Conservation (phyloP, 2,888 invertebrate species). For the Pterobdella sp. region DNA sequence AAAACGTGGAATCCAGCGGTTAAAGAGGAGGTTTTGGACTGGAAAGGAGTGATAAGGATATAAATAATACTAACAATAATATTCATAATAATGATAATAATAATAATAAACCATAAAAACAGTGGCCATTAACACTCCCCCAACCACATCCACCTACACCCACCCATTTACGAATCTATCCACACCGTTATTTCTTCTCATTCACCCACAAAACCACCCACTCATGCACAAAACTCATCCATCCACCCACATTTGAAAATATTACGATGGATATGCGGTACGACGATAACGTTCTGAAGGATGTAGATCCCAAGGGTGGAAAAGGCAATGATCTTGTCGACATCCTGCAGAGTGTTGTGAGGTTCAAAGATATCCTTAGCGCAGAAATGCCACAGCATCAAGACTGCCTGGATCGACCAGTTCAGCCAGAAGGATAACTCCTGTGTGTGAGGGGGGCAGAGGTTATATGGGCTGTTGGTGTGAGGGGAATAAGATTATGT, state of each 20-base stretch:
- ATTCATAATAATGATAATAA: too few relatives aligned
- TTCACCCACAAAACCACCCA: conserved; percentile 18
- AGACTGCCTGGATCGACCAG: background rate
- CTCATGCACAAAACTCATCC: conserved; percentile 10
- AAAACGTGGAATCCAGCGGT: too few relatives aligned
- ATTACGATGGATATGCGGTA: background rate
- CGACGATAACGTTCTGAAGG: background rate
- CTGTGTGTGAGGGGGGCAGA: background rate
- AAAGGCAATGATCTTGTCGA: conserved; percentile 2
- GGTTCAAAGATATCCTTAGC: background rate
- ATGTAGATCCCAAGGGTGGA: background rate
- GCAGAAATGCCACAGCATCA: conserved; percentile 7
- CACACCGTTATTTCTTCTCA: conserved; percentile 13
- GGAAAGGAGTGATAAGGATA: too few relatives aligned
- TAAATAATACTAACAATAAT: too few relatives aligned
- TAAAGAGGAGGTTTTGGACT: too few relatives aligned
- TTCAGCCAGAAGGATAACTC: background rate
- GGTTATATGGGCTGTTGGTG: background rate
- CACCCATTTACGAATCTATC: conserved; percentile 15
- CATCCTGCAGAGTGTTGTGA: background rate
- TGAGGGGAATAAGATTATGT: background rate
- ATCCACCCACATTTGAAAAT: background rate
- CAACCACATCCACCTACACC: conserved; percentile 18
- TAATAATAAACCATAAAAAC: too few relatives aligned
- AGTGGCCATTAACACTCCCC: background rate